Percentiles rank a stretch among this genome's conserved stretches.
Evolutionary conservation across 2,797 vertebrate species (phyloP).

Genomic region (Trichosurus vulpecula): DNA sequence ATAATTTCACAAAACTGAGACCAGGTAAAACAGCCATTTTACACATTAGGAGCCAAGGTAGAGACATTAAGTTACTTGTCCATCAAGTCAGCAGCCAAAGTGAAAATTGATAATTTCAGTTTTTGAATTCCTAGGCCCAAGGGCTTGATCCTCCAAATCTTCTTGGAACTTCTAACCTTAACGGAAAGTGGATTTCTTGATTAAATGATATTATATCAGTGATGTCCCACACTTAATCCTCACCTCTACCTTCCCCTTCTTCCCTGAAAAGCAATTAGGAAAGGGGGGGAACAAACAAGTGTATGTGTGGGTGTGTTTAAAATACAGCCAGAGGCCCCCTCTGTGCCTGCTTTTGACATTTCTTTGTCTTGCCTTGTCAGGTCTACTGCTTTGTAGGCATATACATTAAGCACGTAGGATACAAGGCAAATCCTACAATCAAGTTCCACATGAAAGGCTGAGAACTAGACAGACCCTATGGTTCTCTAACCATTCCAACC

Average conservation of each 20-base stretch:
- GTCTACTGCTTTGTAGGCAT: conserved; percentile 38
- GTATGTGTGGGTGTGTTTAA: background rate
- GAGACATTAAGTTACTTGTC: conserved; percentile 4
- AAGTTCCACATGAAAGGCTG: background rate
- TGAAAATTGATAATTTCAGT: conserved; percentile 37
- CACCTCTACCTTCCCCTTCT: background rate
- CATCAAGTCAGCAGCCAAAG: conserved; percentile 16
- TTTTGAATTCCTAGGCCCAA: background rate
- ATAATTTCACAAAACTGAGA: conserved; percentile 27
- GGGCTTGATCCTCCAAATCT: background rate
- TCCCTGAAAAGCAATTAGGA: background rate
- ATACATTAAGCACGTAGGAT: conserved; percentile 39
- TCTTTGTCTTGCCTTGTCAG: background rate
- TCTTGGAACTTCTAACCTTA: background rate
- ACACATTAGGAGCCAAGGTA: background rate
- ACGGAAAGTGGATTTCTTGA: background rate
- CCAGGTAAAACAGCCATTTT: conserved; percentile 29
- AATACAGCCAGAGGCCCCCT: background rate
- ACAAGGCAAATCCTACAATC: conserved; percentile 39
- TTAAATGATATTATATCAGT: conserved; percentile 36
- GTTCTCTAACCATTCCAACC: background rate
- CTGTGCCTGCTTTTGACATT: conserved; percentile 24
- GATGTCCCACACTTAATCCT: conserved; percentile 14
- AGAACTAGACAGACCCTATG: conserved; percentile 13
- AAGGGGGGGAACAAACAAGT: background rate